Evolutionary conservation across 2,888 invertebrate genomes (phyloP), one percentile per base, ranked within the genome.

Genomic region (Graphium colonna): DNA sequence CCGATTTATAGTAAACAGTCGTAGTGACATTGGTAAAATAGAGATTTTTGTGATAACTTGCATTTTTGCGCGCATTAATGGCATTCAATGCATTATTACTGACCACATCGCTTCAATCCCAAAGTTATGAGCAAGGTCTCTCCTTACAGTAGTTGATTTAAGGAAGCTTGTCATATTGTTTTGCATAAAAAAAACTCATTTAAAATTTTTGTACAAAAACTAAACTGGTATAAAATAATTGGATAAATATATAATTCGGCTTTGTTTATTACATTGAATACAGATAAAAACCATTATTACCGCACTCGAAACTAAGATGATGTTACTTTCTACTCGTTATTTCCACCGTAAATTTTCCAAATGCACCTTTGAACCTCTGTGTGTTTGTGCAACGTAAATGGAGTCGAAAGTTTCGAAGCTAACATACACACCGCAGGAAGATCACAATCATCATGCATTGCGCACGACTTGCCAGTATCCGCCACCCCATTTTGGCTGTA

Each of bases 51-150:
- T 87, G 89, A 88, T 89, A 86, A 84, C 89, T 88, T 88, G 87
- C 81, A 72, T 13, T 68, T 76, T 76, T 82, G 68, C 76, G 81
- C 83, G 84, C 84, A 80, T 73, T 73, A 69, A 80, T 69, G 75
- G 80, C 87, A 84, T 82, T 74, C 64, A 73, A 73, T 72, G 75
- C 79, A 83, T 81, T 79, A 75, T 74, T 76, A 72, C 74, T 78
- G 64, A 80, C 79, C 83, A 86, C 86, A 88, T 87, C 78, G 89
- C 88, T 89, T 88, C 77, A 67, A 81, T 77, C 75, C 82, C 79
- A 79, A 69, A 76, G 69, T 59, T 76, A 75, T 72, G 68, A 69
- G 67, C 69, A 71, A 75, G 64, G 61, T 84, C 77, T 83, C 79
- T 77, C 67, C 77, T 82, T 82, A 59, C 59, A 55, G 78, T 82